Conservation (phyloP, 2,797 vertebrate species). For the Kryptopterus vitreolus region DNA sequence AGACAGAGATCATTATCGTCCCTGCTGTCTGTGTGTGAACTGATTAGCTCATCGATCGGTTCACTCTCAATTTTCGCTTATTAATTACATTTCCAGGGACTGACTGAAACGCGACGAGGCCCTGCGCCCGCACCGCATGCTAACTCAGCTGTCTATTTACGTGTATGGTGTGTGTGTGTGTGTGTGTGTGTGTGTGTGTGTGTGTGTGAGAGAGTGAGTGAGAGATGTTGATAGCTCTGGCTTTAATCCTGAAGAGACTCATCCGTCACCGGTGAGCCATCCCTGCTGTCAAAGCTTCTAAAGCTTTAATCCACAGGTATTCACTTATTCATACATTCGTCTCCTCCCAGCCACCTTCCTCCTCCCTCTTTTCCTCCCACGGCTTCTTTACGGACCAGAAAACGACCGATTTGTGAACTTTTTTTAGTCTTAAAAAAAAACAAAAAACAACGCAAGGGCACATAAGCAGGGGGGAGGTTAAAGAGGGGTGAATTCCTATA, state of each 20-base stretch:
- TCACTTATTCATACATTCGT: slow-evolving; percentile 41
- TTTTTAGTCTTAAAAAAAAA: too few relatives aligned
- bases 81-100: slow-evolving; percentile 52
- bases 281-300: slow-evolving; percentile 36
- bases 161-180: slow-evolving; percentile 31
- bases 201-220: slow-evolving; percentile 15
- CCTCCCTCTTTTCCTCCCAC: neutral
- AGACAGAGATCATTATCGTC: slow-evolving; percentile 47
- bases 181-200: slow-evolving; percentile 23
- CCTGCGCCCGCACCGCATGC: slow-evolving; percentile 33
- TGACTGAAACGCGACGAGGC: slow-evolving; percentile 31
- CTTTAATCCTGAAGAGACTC: slow-evolving; percentile 42
- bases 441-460: neutral
- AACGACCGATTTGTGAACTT: neutral
- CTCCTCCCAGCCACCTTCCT: slow-evolving; percentile 14
- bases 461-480: neutral
- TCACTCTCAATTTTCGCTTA: slow-evolving; percentile 42
- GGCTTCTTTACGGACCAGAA: slow-evolving; percentile 21
- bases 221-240: slow-evolving; percentile 49
- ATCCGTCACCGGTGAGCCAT: slow-evolving; percentile 46
- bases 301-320: slow-evolving; percentile 50
- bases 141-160: slow-evolving; percentile 33
- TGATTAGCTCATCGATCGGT: slow-evolving; percentile 52
- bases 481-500: neutral
- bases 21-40: slow-evolving; percentile 32